Evolutionary conservation across 2,888 invertebrate genomes (phyloP).

Genomic region (Mythimna pallens): DNA sequence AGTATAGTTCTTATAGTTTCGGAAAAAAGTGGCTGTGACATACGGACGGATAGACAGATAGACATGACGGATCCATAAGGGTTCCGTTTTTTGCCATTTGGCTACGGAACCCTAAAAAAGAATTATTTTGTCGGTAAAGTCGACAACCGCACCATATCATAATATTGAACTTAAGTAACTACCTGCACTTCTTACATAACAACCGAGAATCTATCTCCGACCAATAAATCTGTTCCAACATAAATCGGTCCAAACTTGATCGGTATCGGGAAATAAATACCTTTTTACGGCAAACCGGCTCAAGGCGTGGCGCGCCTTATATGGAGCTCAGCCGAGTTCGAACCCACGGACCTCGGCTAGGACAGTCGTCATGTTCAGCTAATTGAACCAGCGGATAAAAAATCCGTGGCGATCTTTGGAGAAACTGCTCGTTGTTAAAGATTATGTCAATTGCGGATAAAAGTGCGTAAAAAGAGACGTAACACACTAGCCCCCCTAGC

Average conservation of each 20-base stretch:
- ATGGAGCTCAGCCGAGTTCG: slow-evolving; percentile 16
- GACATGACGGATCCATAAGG: too few relatives aligned
- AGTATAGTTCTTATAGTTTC: too few relatives aligned
- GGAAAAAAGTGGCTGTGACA: too few relatives aligned
- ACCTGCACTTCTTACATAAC: slow-evolving; percentile 28
- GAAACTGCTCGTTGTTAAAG: background rate
- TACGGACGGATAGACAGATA: too few relatives aligned
- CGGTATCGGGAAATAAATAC: slow-evolving; percentile 64
- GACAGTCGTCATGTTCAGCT: slow-evolving; percentile 25
- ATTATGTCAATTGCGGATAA: too few relatives aligned
- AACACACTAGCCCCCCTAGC: too few relatives aligned
- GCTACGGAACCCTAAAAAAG: too few relatives aligned
- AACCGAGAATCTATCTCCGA: slow-evolving; percentile 14
- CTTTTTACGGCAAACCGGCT: slow-evolving; percentile 51
- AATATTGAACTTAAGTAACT: too few relatives aligned
- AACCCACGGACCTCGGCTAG: slow-evolving; percentile 26
- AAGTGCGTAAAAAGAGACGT: too few relatives aligned
- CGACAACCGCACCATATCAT: background rate
- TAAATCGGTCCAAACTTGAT: slow-evolving; percentile 59
- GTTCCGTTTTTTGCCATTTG: too few relatives aligned
- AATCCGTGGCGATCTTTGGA: background rate
- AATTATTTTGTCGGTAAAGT: background rate
- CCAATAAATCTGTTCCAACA: slow-evolving; percentile 52
- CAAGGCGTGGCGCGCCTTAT: slow-evolving; percentile 40
- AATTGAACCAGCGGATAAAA: slow-evolving; percentile 29